phyloP scores from a whole-genome alignment of 2,797 vertebrate species.

The Peromyscus attwateri region DNA sequence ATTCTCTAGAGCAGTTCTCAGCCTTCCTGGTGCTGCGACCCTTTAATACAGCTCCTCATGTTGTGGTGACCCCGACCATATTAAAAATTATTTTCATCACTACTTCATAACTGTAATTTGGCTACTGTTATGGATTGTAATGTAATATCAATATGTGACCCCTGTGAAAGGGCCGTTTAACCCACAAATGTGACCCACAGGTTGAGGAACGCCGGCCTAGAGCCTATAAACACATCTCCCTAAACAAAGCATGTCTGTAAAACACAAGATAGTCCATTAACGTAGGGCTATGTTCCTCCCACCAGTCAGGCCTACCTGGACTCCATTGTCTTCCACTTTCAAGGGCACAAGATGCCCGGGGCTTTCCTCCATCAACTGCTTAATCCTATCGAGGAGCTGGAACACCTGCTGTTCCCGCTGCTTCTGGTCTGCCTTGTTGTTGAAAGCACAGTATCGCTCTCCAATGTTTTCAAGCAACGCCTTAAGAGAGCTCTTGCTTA shows the following conservation, averaged over 20 bases:
- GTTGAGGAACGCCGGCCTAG: background rate
- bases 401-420: background rate
- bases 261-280: background rate
- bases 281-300: background rate
- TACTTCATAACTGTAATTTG: background rate
- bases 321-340: background rate
- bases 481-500: accelerated
- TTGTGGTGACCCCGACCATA: background rate
- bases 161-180: background rate
- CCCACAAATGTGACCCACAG: background rate
- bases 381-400: background rate
- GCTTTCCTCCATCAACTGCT: background rate
- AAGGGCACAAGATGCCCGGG: background rate
- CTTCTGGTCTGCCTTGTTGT: background rate
- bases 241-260: background rate
- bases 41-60: background rate
- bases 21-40: background rate
- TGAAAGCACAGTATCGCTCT: background rate
- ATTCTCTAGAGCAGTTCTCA: background rate
- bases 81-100: background rate
- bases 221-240: too few relatives aligned
- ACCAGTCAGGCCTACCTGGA: conserved; percentile 33
- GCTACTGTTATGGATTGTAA: background rate
- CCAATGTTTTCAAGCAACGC: background rate
- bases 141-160: background rate